phyloP scores from a whole-genome alignment of 2,113 vertebrate species.

The Myiozetetes cayanensis region DNA sequence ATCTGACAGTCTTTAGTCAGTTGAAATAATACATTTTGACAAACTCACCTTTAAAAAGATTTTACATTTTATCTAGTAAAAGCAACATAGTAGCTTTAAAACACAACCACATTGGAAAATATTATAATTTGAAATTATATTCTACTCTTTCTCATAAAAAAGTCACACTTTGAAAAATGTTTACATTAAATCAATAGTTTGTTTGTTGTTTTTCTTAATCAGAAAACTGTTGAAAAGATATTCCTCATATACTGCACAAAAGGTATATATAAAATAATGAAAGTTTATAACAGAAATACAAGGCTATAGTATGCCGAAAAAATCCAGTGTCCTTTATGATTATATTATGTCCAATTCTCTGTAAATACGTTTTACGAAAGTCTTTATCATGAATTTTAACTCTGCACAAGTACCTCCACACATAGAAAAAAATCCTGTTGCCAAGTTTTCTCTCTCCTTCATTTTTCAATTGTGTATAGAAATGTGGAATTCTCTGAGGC shows the following conservation, averaged over 20 bases:
- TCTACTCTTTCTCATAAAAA: neutral
- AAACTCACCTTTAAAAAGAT: neutral
- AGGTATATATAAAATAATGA: neutral
- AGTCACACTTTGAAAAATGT: neutral
- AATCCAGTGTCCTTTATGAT: neutral
- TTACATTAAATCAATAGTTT: neutral
- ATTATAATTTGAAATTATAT: neutral
- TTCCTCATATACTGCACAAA: neutral
- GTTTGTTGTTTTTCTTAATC: neutral
- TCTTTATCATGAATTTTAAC: neutral
- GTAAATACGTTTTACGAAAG: neutral
- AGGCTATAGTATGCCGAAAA: neutral
- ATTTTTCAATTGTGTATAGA: neutral
- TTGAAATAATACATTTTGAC: neutral
- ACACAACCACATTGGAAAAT: neutral
- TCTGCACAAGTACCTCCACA: neutral
- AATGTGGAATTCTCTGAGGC: neutral
- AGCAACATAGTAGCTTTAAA: neutral
- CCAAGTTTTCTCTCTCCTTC: neutral
- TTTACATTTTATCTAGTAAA: neutral
- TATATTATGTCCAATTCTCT: neutral
- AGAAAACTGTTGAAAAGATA: neutral
- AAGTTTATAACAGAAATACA: neutral
- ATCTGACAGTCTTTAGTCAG: neutral
- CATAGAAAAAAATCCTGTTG: fast-evolving